Conservation (phyloP, 2,797 vertebrate species). For the Sebastes flavidus region DNA sequence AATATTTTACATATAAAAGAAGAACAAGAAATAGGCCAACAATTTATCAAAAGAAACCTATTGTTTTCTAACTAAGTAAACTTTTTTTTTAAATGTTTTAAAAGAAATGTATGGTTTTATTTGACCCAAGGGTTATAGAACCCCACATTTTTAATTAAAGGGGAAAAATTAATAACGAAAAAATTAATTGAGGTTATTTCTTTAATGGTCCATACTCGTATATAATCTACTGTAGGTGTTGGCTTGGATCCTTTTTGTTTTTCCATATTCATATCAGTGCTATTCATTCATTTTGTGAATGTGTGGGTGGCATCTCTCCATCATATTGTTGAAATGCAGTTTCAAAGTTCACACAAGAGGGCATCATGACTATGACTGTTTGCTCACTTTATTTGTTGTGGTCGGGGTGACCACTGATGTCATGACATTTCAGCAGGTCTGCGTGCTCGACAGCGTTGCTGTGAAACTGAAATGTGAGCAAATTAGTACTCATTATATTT, state of each 20-base stretch:
- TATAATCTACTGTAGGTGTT: background rate
- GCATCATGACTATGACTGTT: conserved; percentile 53
- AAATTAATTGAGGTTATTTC: background rate
- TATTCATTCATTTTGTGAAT: background rate
- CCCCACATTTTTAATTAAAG: background rate
- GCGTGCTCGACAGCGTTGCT: background rate
- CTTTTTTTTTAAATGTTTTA: background rate
- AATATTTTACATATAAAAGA: background rate
- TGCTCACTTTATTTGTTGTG: conserved; percentile 59
- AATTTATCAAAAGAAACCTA: background rate
- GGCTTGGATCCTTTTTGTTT: background rate
- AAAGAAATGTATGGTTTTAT: background rate
- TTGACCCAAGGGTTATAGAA: background rate
- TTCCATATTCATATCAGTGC: background rate
- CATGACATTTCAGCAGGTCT: conserved; percentile 40
- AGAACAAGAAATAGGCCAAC: background rate
- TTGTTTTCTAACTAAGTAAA: background rate
- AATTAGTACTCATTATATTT: background rate
- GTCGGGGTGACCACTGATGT: conserved; percentile 54
- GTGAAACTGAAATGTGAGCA: background rate
- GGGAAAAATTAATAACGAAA: background rate
- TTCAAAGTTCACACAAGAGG: conserved; percentile 60
- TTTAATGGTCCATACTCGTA: background rate
- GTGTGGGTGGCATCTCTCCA: background rate
- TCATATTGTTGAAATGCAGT: background rate